Evolutionary conservation across 2,113 vertebrate genomes (phyloP).

Genomic region (Dascyllus trimaculatus): DNA sequence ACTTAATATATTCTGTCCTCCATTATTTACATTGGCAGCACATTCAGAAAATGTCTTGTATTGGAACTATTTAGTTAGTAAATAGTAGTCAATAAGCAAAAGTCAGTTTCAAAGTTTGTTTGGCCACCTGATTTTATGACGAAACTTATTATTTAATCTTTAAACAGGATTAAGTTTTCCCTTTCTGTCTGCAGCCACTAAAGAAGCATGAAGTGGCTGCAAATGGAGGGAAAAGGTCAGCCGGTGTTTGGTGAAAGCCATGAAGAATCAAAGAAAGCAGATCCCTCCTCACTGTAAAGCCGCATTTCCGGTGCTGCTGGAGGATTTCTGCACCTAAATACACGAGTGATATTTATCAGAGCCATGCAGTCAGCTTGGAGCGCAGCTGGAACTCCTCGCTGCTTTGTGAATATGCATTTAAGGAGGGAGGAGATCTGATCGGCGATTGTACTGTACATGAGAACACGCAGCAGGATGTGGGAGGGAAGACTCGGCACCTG

Average conservation of each 20-base stretch:
- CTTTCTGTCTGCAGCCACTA: not conserved
- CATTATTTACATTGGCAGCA: too few relatives aligned
- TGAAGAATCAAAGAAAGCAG: conserved; percentile 43
- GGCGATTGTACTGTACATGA: not conserved
- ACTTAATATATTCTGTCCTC: too few relatives aligned
- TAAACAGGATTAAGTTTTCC: too few relatives aligned
- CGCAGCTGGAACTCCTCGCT: conserved; percentile 18
- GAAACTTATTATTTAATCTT: not conserved
- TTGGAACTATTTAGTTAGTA: too few relatives aligned
- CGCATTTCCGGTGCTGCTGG: not conserved
- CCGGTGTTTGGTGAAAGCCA: conserved; percentile 22
- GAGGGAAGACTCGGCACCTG: too few relatives aligned
- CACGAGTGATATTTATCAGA: conserved; percentile 45
- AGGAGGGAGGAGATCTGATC: not conserved
- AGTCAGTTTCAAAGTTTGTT: not conserved
- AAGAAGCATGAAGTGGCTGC: conserved; percentile 7
- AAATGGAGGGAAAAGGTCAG: conserved; percentile 56
- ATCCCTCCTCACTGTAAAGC: not conserved
- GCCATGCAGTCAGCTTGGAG: conserved; percentile 31
- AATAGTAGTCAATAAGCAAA: too few relatives aligned
- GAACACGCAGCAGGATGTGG: too few relatives aligned
- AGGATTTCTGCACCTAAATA: conserved; percentile 32
- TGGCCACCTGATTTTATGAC: not conserved
- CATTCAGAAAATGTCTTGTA: too few relatives aligned
- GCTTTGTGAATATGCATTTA: conserved; percentile 27